phyloP scores from a whole-genome alignment of 2,888 invertebrate species.

The Macaria liturata region DNA sequence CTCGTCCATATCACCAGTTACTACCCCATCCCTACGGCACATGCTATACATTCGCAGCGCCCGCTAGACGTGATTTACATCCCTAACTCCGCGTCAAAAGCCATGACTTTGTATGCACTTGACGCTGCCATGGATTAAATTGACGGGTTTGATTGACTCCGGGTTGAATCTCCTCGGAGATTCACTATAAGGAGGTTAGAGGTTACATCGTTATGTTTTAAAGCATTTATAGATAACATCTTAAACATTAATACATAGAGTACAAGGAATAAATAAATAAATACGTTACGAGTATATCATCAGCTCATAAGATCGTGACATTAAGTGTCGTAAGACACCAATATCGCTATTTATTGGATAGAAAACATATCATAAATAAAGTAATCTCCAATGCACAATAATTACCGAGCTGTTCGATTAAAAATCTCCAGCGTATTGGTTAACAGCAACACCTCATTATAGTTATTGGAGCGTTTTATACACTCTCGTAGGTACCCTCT shows the following conservation, averaged over 20 bases:
- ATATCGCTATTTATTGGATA: too few relatives aligned
- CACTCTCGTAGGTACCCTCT: slow-evolving; percentile 48
- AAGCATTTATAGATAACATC: too few relatives aligned
- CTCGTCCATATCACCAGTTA: too few relatives aligned
- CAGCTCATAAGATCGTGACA: too few relatives aligned
- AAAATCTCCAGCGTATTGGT: slow-evolving; percentile 20
- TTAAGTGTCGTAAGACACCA: not conserved
- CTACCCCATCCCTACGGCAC: too few relatives aligned
- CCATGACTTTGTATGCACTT: slow-evolving; percentile 1
- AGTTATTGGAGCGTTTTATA: slow-evolving; percentile 32
- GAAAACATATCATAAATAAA: too few relatives aligned
- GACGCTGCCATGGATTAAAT: slow-evolving; percentile 39
- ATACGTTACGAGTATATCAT: too few relatives aligned
- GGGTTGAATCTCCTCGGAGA: slow-evolving; percentile 36
- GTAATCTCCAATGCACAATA: slow-evolving; percentile 8
- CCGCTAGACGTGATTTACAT: slow-evolving; percentile 36
- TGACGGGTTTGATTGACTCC: slow-evolving; percentile 47
- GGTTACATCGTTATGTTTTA: too few relatives aligned
- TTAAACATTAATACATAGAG: too few relatives aligned
- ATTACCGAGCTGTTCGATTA: slow-evolving; percentile 18
- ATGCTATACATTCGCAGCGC: slow-evolving; percentile 6
- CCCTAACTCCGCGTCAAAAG: slow-evolving; percentile 35
- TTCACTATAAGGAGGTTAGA: slow-evolving; percentile 9
- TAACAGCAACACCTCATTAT: slow-evolving; percentile 31
- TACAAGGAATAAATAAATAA: too few relatives aligned